These are phyloP conservation scores for Nebria salina DNA, from an alignment of 2,888 invertebrate species.

Conservation along the genomic window DNA sequence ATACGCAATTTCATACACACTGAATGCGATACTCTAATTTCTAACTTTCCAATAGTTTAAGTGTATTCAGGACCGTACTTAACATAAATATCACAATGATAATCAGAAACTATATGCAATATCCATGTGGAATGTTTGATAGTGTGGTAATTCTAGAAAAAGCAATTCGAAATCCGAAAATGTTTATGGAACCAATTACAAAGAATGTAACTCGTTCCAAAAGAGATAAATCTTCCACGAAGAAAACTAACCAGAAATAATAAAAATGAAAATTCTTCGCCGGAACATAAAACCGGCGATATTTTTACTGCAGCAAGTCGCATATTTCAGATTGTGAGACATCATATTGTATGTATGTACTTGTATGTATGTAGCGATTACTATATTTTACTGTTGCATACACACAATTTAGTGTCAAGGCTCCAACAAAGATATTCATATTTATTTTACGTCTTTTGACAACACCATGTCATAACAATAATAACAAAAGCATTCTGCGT, in stretches of 20 bases:
- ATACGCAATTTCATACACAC: slow-evolving; percentile 29
- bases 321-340: background rate
- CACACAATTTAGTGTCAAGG: slow-evolving; percentile 35
- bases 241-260: slow-evolving; percentile 1
- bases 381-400: slow-evolving; percentile 24
- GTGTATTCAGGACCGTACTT: slow-evolving; percentile 8
- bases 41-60: slow-evolving; percentile 32
- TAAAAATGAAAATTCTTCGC: background rate
- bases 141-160: background rate
- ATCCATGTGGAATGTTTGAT: background rate
- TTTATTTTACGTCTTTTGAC: background rate
- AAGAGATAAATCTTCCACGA: background rate
- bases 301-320: background rate
- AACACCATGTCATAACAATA: background rate
- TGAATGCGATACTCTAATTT: slow-evolving; percentile 28
- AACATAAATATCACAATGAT: background rate
- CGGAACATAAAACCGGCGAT: background rate
- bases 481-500: background rate
- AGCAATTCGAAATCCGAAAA: background rate
- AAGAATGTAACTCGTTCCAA: background rate
- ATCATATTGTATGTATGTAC: slow-evolving; percentile 2
- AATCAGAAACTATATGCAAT: background rate
- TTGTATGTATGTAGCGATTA: slow-evolving; percentile 9
- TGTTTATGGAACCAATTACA: slow-evolving; percentile 1
- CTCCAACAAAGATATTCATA: slow-evolving; percentile 1